Conservation (phyloP, 2,797 vertebrate genomes). For the Hyperoplus immaculatus region DNA sequence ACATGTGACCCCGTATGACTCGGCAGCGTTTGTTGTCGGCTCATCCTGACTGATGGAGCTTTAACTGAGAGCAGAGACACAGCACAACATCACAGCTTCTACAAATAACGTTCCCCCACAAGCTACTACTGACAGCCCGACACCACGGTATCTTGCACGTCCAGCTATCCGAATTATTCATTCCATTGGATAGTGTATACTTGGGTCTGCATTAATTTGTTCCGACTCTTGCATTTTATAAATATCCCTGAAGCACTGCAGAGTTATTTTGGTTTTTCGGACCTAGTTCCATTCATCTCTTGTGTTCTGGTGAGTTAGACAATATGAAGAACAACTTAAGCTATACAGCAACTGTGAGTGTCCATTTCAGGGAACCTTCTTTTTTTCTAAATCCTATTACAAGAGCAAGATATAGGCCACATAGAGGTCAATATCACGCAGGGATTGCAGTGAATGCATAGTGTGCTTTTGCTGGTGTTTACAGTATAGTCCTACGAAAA, state of each 20-base stretch:
- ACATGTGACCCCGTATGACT: conserved; percentile 60
- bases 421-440: conserved; percentile 43
- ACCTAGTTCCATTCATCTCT: conserved; percentile 56
- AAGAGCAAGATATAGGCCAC: conserved; percentile 17
- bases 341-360: conserved; percentile 22
- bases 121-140: conserved; percentile 62
- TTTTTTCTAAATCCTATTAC: conserved; percentile 27
- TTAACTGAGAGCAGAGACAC: conserved; percentile 65
- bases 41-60: conserved; percentile 71
- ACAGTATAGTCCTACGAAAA: conserved; percentile 40
- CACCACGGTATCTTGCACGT: conserved; percentile 65
- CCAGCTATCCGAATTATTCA: conserved; percentile 67
- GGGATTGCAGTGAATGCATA: conserved; percentile 30
- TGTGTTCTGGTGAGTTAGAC: conserved; percentile 63
- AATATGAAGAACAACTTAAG: conserved; percentile 59
- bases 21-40: conserved; percentile 60
- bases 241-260: conserved; percentile 46
- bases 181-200: conserved; percentile 66
- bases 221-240: conserved; percentile 60
- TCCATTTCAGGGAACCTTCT: conserved; percentile 24
- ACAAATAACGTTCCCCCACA: conserved; percentile 56
- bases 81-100: conserved; percentile 51
- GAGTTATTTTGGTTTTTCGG: conserved; percentile 69
- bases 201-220: conserved; percentile 61
- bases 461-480: conserved; percentile 42